Percentiles rank a stretch among this genome's conserved stretches.
Conservation (phyloP, 2,888 invertebrate genomes). For the Merodon equestris region DNA sequence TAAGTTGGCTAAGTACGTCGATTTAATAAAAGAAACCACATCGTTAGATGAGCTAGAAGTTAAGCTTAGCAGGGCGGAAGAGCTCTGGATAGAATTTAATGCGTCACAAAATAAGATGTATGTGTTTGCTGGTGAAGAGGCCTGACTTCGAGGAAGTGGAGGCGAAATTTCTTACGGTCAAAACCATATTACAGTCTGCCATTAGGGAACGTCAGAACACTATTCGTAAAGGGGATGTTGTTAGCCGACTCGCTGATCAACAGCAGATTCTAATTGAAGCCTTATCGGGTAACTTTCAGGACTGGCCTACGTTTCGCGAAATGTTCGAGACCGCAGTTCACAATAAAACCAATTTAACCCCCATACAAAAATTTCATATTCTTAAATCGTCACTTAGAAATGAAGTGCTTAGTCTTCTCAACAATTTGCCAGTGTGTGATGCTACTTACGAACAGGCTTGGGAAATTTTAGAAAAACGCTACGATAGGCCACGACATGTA, state of each 20-base stretch:
- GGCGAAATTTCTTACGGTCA: background rate
- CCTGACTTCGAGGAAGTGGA: background rate
- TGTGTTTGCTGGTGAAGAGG: no score
- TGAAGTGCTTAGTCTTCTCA: background rate
- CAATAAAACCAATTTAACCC: background rate
- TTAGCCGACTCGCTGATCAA: background rate
- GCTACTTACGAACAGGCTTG: background rate
- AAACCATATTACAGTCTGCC: no score
- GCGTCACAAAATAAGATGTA: background rate
- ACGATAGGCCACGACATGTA: background rate
- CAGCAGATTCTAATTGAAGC: background rate
- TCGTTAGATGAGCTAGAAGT: background rate
- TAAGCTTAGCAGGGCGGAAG: background rate
- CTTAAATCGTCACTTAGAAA: background rate
- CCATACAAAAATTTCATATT: background rate
- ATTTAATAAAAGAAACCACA: background rate
- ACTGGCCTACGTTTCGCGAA: background rate
- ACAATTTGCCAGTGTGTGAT: background rate
- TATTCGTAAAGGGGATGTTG: background rate
- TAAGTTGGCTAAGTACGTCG: background rate
- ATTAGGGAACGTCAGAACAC: no score
- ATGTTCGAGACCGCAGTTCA: background rate
- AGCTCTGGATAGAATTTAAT: background rate
- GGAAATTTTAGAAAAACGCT: background rate
- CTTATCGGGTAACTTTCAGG: background rate